A percentile compares a stretch with the other conserved stretches of the same genome.
Conservation (phyloP, 2,888 invertebrate genomes). For the Eretmocerus hayati region DNA sequence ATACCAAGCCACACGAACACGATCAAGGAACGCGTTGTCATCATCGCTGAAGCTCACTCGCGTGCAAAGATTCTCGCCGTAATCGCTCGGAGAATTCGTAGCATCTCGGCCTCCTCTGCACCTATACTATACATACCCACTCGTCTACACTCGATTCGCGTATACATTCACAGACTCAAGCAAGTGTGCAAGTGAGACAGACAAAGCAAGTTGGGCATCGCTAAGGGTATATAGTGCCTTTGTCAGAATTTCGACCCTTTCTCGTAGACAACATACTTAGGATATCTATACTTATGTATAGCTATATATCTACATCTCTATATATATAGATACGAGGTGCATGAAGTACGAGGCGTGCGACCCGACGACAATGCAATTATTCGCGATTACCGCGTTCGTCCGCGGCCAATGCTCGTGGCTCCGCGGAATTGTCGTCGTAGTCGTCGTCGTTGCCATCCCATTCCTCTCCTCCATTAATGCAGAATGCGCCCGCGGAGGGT, state of each 20-base stretch:
- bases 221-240: no score
- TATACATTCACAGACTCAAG: not conserved
- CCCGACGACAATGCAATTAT: conserved; percentile 48
- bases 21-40: not conserved
- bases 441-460: no score
- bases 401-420: conserved; percentile 36
- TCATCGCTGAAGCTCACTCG: not conserved
- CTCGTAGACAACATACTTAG: no score
- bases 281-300: no score
- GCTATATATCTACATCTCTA: no score
- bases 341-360: conserved; percentile 13
- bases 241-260: no score
- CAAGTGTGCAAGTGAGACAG: no score
- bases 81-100: conserved; percentile 32
- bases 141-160: no score
- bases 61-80: conserved; percentile 22
- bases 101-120: conserved; percentile 20
- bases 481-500: no score
- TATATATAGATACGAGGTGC: not conserved
- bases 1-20: not conserved
- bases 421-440: conserved; percentile 43
- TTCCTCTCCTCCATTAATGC: conserved; percentile 30
- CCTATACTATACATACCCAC: no score
- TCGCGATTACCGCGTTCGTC: conserved; percentile 45
- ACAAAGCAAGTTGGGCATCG: no score